Evolutionary conservation across 2,888 invertebrate species (phyloP).

Genomic region (Allophyes oxyacanthae): DNA sequence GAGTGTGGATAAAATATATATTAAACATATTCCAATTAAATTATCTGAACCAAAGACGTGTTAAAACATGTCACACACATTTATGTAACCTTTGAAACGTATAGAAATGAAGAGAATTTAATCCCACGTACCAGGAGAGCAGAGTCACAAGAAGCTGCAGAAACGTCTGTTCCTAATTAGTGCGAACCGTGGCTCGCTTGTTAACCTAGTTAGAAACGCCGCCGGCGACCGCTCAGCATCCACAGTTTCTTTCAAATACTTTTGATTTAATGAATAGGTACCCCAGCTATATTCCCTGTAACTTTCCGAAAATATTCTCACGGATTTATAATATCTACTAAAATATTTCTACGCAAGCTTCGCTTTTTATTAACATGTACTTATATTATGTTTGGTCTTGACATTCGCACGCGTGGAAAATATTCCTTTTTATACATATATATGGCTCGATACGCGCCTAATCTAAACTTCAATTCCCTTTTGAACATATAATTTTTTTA

Average conservation of each 20-base stretch:
- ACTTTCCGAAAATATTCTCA: constrained; percentile 35
- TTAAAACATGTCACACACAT: constrained; percentile 13
- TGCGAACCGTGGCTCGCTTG: constrained; percentile 65
- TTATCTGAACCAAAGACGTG: not conserved
- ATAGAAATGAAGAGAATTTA: constrained; percentile 37
- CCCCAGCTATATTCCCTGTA: constrained; percentile 29
- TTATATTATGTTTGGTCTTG: constrained; percentile 10
- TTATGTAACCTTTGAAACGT: constrained; percentile 27
- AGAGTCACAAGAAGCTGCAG: constrained; percentile 60
- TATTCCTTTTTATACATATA: constrained; percentile 14
- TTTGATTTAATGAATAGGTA: constrained; percentile 63
- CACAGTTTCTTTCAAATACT: constrained; percentile 64
- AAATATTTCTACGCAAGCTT: not conserved
- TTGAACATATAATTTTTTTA: constrained; percentile 27
- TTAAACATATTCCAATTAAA: not conserved
- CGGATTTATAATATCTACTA: constrained; percentile 4
- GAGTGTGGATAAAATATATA: too few species aligned
- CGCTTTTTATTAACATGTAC: constrained; percentile 9
- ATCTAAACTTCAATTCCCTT: constrained; percentile 28
- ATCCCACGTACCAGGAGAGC: constrained; percentile 52
- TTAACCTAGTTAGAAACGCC: constrained; percentile 72
- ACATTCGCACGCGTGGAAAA: constrained; percentile 24
- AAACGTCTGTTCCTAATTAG: constrained; percentile 68
- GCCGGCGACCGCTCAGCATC: constrained; percentile 51
- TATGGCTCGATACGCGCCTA: constrained; percentile 24